A percentile compares a stretch with the other conserved stretches of the same genome.
Conservation (phyloP, 2,888 invertebrate genomes). For the Sarcophaga carnaria region DNA sequence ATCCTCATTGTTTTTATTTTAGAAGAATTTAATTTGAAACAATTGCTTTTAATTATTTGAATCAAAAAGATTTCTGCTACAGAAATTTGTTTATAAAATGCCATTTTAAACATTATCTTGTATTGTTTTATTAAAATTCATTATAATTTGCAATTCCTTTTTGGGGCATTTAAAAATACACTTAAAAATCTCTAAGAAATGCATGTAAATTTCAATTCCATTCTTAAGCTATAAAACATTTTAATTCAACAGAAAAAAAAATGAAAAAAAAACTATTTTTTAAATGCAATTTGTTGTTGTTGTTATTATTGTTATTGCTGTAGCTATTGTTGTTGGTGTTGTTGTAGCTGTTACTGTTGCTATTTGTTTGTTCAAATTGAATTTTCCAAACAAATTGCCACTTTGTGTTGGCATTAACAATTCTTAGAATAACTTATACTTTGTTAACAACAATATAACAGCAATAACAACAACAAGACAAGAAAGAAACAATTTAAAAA, state of each 20-base stretch:
- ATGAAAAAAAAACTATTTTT: no score
- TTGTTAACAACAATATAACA: constrained; percentile 54
- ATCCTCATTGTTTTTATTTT: no score
- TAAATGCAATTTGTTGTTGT: no score
- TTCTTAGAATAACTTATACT: constrained; percentile 64
- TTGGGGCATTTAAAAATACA: no score
- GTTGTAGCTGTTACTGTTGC: constrained; percentile 3
- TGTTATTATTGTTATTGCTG: background rate
- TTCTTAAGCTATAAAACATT: constrained; percentile 31
- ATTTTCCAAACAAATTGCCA: constrained; percentile 72
- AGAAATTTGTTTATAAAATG: no score
- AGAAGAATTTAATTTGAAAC: no score
- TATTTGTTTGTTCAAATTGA: constrained; percentile 66
- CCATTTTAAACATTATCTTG: no score
- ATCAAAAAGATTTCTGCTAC: no score
- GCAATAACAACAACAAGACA: constrained; percentile 21
- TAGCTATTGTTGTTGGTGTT: constrained; percentile 16
- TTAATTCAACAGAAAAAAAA: background rate
- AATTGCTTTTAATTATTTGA: no score
- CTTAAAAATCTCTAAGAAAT: constrained; percentile 4
- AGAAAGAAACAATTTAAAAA: background rate
- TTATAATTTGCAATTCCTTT: no score
- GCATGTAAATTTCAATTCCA: constrained; percentile 26
- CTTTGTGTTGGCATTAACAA: constrained; percentile 70
- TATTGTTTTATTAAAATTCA: no score